Evolutionary conservation across 2,888 invertebrate species (phyloP).

Genomic region (Dichetophora obliterata): DNA sequence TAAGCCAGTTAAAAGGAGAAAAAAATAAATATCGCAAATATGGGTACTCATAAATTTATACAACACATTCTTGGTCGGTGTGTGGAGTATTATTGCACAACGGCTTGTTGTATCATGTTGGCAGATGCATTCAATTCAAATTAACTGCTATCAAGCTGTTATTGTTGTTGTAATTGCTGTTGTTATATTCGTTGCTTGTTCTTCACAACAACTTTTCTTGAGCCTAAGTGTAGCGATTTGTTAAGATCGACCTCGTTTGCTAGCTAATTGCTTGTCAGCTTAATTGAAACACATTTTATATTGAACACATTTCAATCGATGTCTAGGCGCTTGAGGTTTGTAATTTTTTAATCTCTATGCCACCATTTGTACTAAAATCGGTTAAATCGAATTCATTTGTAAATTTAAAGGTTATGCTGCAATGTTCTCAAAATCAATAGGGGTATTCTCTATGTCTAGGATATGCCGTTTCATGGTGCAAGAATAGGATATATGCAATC

Average conservation of each 20-base stretch:
- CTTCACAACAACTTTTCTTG: neutral
- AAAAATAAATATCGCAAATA: too few species aligned
- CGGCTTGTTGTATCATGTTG: neutral
- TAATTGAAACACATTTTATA: slow-evolving; percentile 6
- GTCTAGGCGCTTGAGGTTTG: neutral
- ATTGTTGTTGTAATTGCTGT: slow-evolving; percentile 16
- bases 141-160: neutral
- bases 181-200: slow-evolving; percentile 8
- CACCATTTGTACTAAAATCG: too few species aligned
- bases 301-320: slow-evolving; percentile 18
- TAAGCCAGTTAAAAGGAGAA: neutral
- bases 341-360: neutral
- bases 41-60: too few species aligned
- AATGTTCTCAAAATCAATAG: too few species aligned
- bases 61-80: too few species aligned
- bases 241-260: slow-evolving; percentile 2
- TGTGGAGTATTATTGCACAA: neutral
- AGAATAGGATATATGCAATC: too few species aligned
- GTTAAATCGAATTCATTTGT: neutral
- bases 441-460: too few species aligned
- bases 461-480: too few species aligned
- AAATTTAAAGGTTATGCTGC: neutral
- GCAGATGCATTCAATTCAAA: slow-evolving; percentile 1
- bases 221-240: slow-evolving; percentile 7
- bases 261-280: slow-evolving; percentile 18